These are phyloP conservation scores for Suncus etruscus DNA, from an alignment of 2,113 vertebrate species.

Conservation along the genomic window DNA sequence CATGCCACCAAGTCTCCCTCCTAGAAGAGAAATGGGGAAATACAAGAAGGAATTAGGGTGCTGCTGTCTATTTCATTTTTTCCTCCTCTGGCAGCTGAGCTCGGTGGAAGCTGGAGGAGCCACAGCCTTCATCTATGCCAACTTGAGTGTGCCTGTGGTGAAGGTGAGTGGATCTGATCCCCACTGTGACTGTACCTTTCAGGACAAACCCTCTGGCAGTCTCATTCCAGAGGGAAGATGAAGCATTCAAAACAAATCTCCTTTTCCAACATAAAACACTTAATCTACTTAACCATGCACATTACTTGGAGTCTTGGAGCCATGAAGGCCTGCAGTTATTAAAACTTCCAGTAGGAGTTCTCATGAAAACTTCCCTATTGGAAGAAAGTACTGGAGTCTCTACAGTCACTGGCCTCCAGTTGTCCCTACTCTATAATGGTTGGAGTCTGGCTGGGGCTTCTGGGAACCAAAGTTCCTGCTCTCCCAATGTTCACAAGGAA, in stretches of 20 bases:
- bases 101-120: conserved; percentile 94
- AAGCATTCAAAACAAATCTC: background rate
- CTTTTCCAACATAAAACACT: background rate
- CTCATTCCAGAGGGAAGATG: background rate
- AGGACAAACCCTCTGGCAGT: background rate
- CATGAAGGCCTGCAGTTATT: background rate
- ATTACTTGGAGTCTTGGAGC: background rate
- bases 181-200: too few species aligned
- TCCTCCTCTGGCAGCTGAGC: conserved; percentile 90
- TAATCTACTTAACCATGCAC: background rate
- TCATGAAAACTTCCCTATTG: conserved; percentile 1
- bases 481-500: background rate
- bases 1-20: background rate
- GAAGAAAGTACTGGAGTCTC: background rate
- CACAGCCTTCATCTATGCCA: conserved; percentile 94
- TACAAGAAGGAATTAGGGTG: background rate
- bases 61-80: background rate
- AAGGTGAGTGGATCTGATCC: conserved; percentile 88
- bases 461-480: background rate
- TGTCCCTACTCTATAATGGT: background rate
- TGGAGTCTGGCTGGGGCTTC: background rate
- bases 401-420: background rate
- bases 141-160: conserved; percentile 94
- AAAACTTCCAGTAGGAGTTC: background rate
- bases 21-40: background rate